Base-by-base conservation (phyloP, 2,888 invertebrate genomes). In the Cataglyphis rosenhaueri region DNA sequence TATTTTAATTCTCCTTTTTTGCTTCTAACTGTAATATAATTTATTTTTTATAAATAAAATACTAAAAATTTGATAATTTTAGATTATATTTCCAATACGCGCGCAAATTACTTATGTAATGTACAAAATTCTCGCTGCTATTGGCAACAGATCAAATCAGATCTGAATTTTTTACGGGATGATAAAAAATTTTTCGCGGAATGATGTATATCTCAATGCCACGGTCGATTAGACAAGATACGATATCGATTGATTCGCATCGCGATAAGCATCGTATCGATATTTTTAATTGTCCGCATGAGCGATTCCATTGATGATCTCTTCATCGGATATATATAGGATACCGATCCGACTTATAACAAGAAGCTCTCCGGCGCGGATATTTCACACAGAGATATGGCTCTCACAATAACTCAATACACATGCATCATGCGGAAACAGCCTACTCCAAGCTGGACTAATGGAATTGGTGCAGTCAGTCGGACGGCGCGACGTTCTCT, bases 211-310 rank as follows among this genome's bases (percentile, higher is more conserved):
- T 79, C 59, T n/a, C 15, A 38, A 64, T 18, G 44, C 29, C 68
- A 79, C 18, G 70, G 70, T 70, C 44, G 59, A 79, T 35, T 59
- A 59, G 25, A 48, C 70, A 44, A 65, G 35, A 79, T 70, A 35
- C 35, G n/a, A n/a, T n/a, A 70, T 59, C 78, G 68, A 68, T 74
- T 83, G 61, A 81, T 81, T 59, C 25, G 73, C 75, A 59, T 61
- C 61, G 68, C 32, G 55, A 81, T 82, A 88, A 87, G 87, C 76
- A 86, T 86, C 81, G 65, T 52, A 62, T 79, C 64, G 82, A 86
- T 84, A 87, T 85, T 88, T 88, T 88, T 88, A 88, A 88, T 88
- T 86, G 86, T 74, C 38, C 88, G 88, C 88, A 41, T 83, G 85
- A 83, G 76, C 38, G 87, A 74, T 61, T 78, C 66, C 83, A 62